These are phyloP conservation scores for Palythoa grandis DNA, from an alignment of 92 coral and sea anemone genomes.

Conservation along the genomic window DNA sequence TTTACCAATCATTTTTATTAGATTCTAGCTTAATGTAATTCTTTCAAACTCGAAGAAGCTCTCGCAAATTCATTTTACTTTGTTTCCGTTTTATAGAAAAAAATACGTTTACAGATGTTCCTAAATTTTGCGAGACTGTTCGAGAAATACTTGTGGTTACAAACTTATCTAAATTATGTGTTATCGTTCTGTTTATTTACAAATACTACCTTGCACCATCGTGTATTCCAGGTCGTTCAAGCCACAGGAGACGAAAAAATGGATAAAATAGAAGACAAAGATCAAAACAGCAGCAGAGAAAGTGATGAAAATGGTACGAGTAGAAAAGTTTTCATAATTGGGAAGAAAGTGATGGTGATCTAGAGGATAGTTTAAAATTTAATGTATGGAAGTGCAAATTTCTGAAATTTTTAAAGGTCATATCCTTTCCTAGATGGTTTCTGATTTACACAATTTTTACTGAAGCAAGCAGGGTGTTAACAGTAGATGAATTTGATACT, in stretches of 20 bases:
- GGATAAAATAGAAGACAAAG: background rate
- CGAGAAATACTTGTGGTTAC: too few species aligned
- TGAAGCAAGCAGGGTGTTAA: too few species aligned
- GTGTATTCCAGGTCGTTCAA: conserved; percentile 2
- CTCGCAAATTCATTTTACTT: too few species aligned
- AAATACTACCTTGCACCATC: too few species aligned
- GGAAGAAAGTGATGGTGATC: background rate
- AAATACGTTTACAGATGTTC: too few species aligned
- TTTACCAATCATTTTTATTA: background rate
- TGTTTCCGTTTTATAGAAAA: too few species aligned
- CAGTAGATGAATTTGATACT: too few species aligned
- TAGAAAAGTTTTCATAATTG: background rate
- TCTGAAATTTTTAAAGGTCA: too few species aligned
- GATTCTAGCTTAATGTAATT: background rate
- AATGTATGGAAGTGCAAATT: background rate
- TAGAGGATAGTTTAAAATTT: background rate
- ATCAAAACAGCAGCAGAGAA: background rate
- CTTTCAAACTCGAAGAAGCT: background rate
- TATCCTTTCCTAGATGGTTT: too few species aligned
- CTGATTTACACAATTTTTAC: too few species aligned
- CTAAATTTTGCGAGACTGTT: too few species aligned
- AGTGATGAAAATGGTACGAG: conserved; percentile 8
- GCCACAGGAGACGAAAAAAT: background rate
- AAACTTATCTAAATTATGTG: background rate
- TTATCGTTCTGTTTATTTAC: background rate